Percentiles rank a stretch among this genome's conserved stretches.
Evolutionary conservation across 2,113 vertebrate species (phyloP).

Genomic region (Prietella phreatophila): DNA sequence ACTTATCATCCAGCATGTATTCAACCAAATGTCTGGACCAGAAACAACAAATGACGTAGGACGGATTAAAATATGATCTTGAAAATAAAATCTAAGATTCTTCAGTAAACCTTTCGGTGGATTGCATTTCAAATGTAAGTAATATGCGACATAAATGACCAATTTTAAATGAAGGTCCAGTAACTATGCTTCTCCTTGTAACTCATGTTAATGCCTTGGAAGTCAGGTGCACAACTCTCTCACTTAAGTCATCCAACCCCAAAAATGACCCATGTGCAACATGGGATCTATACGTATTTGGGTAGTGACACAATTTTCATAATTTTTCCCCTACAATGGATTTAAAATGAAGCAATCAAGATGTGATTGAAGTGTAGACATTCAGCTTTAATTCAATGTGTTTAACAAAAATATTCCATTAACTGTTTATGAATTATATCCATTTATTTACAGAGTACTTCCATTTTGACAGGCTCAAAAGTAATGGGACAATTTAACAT

Average conservation of each 20-base stretch:
- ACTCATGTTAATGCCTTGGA: neutral
- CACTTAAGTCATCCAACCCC: neutral
- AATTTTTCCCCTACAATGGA: no score
- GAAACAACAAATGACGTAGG: neutral
- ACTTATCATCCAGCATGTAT: neutral
- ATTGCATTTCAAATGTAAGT: neutral
- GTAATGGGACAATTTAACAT: no score
- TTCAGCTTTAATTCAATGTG: no score
- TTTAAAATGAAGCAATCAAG: no score
- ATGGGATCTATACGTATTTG: no score
- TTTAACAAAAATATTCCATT: no score
- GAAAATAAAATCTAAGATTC: neutral
- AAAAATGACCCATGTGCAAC: neutral
- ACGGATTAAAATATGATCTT: neutral
- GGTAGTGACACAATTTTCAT: no score
- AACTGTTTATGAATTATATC: no score
- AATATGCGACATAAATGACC: neutral
- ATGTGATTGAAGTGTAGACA: no score
- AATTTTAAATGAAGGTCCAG: neutral
- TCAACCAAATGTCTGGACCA: neutral
- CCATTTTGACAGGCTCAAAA: no score
- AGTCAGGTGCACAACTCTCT: neutral
- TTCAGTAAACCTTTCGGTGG: neutral
- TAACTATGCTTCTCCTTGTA: slow-evolving; percentile 9
- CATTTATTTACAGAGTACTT: no score